A percentile compares a stretch with the other conserved stretches of the same genome.
Conservation (phyloP, 2,888 invertebrate genomes). For the Malthinus flaveolus region DNA sequence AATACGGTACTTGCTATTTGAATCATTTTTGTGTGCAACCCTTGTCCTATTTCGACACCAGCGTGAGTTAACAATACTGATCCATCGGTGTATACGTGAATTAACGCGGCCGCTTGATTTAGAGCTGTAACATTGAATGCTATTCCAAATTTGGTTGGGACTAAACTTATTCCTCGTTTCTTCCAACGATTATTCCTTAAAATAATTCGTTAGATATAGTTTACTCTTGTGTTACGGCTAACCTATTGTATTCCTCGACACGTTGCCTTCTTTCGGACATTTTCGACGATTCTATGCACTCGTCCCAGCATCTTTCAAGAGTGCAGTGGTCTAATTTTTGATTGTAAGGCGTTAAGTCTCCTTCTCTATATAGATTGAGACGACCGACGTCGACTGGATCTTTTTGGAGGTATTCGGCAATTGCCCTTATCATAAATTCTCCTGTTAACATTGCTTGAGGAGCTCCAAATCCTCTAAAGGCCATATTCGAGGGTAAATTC, state of each 20-base stretch:
- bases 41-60: slow-evolving; percentile 98
- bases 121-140: slow-evolving; percentile 75
- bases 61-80: slow-evolving; percentile 88
- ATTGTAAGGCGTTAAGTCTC: slow-evolving; percentile 76
- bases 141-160: slow-evolving; percentile 86
- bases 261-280: slow-evolving; percentile 61
- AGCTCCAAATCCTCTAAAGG: slow-evolving; percentile 90
- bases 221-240: slow-evolving; percentile 29
- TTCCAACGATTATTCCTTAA: slow-evolving; percentile 73
- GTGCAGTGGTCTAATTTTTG: slow-evolving; percentile 76
- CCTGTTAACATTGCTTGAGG: slow-evolving; percentile 89
- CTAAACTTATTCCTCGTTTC: slow-evolving; percentile 80
- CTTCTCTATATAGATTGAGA: slow-evolving; percentile 82
- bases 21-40: slow-evolving; percentile 93
- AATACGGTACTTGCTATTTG: slow-evolving; percentile 82
- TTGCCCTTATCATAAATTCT: slow-evolving; percentile 76
- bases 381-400: slow-evolving; percentile 66
- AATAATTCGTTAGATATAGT: neutral
- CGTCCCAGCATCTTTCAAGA: slow-evolving; percentile 73
- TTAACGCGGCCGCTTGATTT: slow-evolving; percentile 86
- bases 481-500: slow-evolving; percentile 89
- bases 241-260: slow-evolving; percentile 74
- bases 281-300: slow-evolving; percentile 71
- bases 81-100: slow-evolving; percentile 86
- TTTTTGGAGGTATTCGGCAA: slow-evolving; percentile 72